A percentile compares a stretch with the other conserved stretches of the same genome.
Evolutionary conservation across 2,888 invertebrate species (phyloP).

Genomic region (Pachycephus smyrnensis): DNA sequence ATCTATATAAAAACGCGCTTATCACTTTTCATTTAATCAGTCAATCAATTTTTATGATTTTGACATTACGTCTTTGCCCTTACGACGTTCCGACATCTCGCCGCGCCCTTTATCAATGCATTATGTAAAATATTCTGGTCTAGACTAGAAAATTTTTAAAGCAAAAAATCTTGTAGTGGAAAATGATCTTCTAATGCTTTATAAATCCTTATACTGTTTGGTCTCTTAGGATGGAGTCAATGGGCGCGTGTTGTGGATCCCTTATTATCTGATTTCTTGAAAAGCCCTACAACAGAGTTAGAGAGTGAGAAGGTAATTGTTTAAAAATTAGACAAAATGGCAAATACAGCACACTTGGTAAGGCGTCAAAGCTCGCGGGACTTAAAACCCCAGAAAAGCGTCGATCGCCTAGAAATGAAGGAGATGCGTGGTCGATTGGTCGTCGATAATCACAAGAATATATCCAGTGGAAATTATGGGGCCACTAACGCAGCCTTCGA

Average conservation of each 20-base stretch:
- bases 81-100: neutral
- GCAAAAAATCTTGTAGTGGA: neutral
- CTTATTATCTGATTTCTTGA: neutral
- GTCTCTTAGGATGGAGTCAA: conserved; percentile 56
- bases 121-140: neutral
- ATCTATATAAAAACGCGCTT: neutral
- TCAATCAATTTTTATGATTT: neutral
- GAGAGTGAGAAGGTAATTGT: conserved; percentile 18
- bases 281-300: neutral
- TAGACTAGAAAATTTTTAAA: neutral
- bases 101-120: conserved; percentile 15
- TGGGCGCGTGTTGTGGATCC: conserved; percentile 39
- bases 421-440: conserved; percentile 86
- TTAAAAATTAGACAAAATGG: conserved; percentile 72
- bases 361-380: conserved; percentile 90
- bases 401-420: conserved; percentile 88
- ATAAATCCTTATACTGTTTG: neutral
- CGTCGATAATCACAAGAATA: conserved; percentile 75
- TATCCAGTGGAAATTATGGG: conserved; percentile 78
- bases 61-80: neutral
- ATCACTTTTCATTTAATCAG: neutral
- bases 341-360: conserved; percentile 90
- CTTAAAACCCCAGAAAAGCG: conserved; percentile 81
- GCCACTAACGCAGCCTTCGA: conserved; percentile 89
- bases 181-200: neutral